Evolutionary conservation across 2,797 vertebrate species (phyloP).

Genomic region (Poecilia picta): DNA sequence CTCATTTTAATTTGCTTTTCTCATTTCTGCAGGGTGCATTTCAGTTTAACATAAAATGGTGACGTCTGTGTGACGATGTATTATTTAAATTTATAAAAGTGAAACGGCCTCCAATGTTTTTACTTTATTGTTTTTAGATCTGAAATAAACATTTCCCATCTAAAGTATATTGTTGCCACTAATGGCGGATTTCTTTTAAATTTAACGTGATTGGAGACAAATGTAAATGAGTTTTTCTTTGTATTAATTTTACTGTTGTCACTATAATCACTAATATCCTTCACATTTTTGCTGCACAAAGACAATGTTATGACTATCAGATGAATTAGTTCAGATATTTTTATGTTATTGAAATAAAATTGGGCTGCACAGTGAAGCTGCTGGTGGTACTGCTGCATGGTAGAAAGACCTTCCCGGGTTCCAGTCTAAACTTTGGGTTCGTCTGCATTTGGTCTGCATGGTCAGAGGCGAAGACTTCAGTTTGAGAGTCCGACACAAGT

Average conservation of each 20-base stretch:
- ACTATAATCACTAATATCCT: neutral
- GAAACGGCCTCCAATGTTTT: too few relatives aligned
- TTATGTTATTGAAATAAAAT: neutral
- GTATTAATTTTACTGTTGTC: neutral
- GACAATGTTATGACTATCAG: too few relatives aligned
- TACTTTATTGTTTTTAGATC: too few relatives aligned
- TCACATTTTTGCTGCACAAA: too few relatives aligned
- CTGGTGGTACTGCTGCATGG: neutral
- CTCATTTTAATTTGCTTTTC: too few relatives aligned
- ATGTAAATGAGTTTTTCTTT: neutral
- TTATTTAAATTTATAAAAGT: too few relatives aligned
- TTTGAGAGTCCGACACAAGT: neutral
- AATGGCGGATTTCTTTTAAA: too few relatives aligned
- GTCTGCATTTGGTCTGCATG: neutral
- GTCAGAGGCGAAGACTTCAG: neutral
- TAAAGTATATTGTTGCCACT: too few relatives aligned
- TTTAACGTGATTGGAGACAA: neutral
- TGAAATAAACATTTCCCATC: too few relatives aligned
- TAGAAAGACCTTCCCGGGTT: neutral
- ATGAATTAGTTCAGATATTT: neutral
- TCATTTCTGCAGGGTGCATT: too few relatives aligned
- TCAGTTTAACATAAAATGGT: too few relatives aligned
- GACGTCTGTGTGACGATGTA: too few relatives aligned
- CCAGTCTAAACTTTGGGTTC: neutral
- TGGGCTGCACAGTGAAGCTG: neutral